Base-by-base conservation (phyloP, 2,797 vertebrate genomes). In the Halcyon chelicuti region DNA sequence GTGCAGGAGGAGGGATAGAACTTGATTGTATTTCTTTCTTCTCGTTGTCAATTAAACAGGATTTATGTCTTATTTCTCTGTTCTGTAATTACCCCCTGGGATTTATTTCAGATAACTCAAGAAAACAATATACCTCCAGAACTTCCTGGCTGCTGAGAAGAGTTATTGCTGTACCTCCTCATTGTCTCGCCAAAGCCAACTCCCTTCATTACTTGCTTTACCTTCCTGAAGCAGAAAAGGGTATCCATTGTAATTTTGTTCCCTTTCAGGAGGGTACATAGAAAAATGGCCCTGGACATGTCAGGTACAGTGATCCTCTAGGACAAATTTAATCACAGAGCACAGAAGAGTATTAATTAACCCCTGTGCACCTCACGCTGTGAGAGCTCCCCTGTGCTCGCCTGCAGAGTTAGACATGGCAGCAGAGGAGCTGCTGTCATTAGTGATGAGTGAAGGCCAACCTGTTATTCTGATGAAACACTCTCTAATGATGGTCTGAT, bases 31-130 rank as follows among this genome's bases (percentile, higher is more conserved):
- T 77, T 76, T 15, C 44, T 71, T 71, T 93, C 84, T 71, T 94
- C 90, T 94, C 7, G 0, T 68, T 97, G 97, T 94, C 97, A 98
- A 98, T 97, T 98, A 97, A 97, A 97, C 79, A 60, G 96, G 96
- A 98, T 97, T 97, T 97, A 97, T 98, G 93, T 88, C 92, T 96
- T 96, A 51, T 95, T 95, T 55, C 83, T 96, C 82, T 78, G 71
- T 83, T 96, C 91, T 88, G 94, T 97, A 97, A 98, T 97, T 98
- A 97, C 90, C 88, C 89, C 89, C 82, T 80, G 93, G 95, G 96
- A 97, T 98, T 97, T 98, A 97, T 96, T 97, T 97, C 86, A 81
- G 88, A 75, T 72, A 89, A 21, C 94, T 97, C 84, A 95, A 88
- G 93, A 96, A 97, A 92, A 74, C 89, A 93, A 61, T 81, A 95